Conservation (phyloP, 2,888 invertebrate species). For the Harpalus rubripes region DNA sequence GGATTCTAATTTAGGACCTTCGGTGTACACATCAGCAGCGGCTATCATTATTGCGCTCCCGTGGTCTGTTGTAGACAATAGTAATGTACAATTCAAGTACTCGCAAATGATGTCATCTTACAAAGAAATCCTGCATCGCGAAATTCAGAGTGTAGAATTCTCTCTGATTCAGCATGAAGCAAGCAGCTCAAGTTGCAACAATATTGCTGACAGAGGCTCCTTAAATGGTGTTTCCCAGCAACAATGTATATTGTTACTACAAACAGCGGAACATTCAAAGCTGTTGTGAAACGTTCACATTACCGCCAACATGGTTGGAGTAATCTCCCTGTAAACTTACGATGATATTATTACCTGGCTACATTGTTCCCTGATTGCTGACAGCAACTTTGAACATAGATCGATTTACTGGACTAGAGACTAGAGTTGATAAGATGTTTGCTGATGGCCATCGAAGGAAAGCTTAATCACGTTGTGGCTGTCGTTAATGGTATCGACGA, state of each 20-base stretch:
- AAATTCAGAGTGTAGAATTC: background rate
- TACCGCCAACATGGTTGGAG: conserved; percentile 1
- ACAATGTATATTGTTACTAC: conserved; percentile 44
- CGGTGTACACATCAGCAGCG: too few species aligned
- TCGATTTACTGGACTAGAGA: conserved; percentile 30
- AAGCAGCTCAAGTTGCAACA: conserved; percentile 27
- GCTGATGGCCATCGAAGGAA: background rate
- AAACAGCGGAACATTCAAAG: conserved; percentile 30
- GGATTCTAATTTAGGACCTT: too few species aligned
- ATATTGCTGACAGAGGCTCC: conserved; percentile 31
- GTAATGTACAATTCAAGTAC: too few species aligned
- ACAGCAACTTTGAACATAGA: conserved; percentile 22
- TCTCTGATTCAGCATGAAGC: background rate
- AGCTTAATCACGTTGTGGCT: background rate
- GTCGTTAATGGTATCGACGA: background rate
- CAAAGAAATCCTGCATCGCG: background rate
- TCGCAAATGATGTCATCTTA: background rate
- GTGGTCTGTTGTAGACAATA: too few species aligned
- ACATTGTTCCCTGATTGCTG: conserved; percentile 25
- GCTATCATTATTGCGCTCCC: too few species aligned
- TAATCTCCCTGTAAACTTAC: conserved; percentile 49
- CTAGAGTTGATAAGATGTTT: background rate
- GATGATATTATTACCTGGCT: conserved; percentile 45
- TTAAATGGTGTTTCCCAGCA: conserved; percentile 29
- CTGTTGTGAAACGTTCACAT: conserved; percentile 20